Percentiles rank a stretch among this genome's conserved stretches.
These are phyloP conservation scores for Hypercompe scribonia DNA, from an alignment of 2,888 invertebrate genomes.

Conservation along the genomic window DNA sequence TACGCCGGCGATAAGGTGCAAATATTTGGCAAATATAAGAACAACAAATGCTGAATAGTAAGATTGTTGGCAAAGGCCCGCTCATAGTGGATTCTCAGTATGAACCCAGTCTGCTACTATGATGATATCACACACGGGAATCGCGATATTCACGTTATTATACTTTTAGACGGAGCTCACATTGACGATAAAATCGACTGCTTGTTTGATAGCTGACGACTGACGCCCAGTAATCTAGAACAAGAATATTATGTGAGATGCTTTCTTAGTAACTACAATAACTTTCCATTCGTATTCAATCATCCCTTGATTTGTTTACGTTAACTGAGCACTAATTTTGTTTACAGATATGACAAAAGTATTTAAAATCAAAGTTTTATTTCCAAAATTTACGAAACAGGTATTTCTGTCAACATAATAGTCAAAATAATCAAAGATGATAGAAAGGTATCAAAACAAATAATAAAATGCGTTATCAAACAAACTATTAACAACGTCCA, in stretches of 20 bases:
- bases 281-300: slow-evolving; percentile 17
- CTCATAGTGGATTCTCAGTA: slow-evolving; percentile 61
- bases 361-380: neutral
- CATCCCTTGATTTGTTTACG: neutral
- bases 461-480: slow-evolving; percentile 75
- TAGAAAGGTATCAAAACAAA: slow-evolving; percentile 46
- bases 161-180: slow-evolving; percentile 52
- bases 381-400: no score
- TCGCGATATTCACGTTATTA: slow-evolving; percentile 54
- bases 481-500: slow-evolving; percentile 82
- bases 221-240: slow-evolving; percentile 39
- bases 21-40: slow-evolving; percentile 81
- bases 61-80: slow-evolving; percentile 75
- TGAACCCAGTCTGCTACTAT: slow-evolving; percentile 43
- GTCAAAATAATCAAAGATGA: slow-evolving; percentile 37
- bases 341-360: neutral
- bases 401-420: slow-evolving; percentile 28
- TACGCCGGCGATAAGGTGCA: slow-evolving; percentile 72
- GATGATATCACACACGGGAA: slow-evolving; percentile 65
- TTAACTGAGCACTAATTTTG: neutral
- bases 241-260: slow-evolving; percentile 28
- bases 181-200: slow-evolving; percentile 49
- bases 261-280: slow-evolving; percentile 26
- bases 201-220: slow-evolving; percentile 35
- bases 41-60: slow-evolving; percentile 76